phyloP scores from a whole-genome alignment of 2,888 invertebrate species.

The Philopedon plagiatum region DNA sequence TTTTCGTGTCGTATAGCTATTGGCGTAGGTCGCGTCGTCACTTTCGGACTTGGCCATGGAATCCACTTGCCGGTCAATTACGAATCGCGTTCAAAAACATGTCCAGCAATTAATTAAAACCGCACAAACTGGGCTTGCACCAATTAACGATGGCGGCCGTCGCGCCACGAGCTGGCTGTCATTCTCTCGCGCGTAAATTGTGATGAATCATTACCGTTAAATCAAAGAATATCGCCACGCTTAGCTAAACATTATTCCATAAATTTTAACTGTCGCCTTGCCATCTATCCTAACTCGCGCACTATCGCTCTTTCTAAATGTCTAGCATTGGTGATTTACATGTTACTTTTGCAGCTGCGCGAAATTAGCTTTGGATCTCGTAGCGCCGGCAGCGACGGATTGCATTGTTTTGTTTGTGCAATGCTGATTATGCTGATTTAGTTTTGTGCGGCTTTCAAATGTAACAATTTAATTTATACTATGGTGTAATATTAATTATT shows the following conservation, averaged over 20 bases:
- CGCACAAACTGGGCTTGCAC: slow-evolving; percentile 55
- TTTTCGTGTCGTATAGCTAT: slow-evolving; percentile 14
- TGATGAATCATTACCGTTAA: slow-evolving; percentile 64
- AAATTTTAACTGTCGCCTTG: slow-evolving; percentile 58
- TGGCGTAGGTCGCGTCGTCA: slow-evolving; percentile 23
- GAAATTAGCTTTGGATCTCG: slow-evolving; percentile 26
- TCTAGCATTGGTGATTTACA: slow-evolving; percentile 44
- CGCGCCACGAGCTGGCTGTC: slow-evolving; percentile 61
- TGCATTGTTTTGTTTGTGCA: slow-evolving; percentile 20
- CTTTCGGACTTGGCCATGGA: slow-evolving; percentile 35
- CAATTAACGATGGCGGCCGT: slow-evolving; percentile 60
- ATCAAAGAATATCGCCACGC: slow-evolving; percentile 60
- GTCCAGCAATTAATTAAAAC: slow-evolving; percentile 62
- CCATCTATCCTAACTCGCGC: slow-evolving; percentile 54
- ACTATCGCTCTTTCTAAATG: slow-evolving; percentile 54
- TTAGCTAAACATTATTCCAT: slow-evolving; percentile 57
- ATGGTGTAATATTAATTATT: too few species aligned
- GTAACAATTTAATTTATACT: not conserved
- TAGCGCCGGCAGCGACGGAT: slow-evolving; percentile 27
- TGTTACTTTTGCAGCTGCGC: slow-evolving; percentile 44
- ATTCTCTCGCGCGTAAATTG: slow-evolving; percentile 60
- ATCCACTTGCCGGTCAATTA: slow-evolving; percentile 58
- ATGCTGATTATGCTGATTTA: slow-evolving; percentile 5
- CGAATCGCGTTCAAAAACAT: slow-evolving; percentile 62
- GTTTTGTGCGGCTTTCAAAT: not conserved